Evolutionary conservation across 2,113 vertebrate species (phyloP), one percentile per base, ranked within the genome.

Genomic region (Circaetus cinerascens): DNA sequence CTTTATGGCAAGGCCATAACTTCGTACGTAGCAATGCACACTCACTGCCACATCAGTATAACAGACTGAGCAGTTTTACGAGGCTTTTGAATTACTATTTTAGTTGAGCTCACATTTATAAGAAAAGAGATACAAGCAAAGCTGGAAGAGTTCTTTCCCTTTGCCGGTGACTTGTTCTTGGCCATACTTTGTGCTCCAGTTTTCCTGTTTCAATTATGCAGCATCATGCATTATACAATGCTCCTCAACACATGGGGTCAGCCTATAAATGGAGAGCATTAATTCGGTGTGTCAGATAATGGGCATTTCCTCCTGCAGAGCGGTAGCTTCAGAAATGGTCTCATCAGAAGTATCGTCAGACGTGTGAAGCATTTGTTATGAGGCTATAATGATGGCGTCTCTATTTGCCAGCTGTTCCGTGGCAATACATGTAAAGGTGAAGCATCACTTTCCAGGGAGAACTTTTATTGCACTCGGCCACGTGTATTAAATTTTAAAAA

Each of bases 171-270:
- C 78, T 88, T 84, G 25, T 27, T 95, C 73, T 77, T 46, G 51
- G 51, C 76, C 55, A 26, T 57, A 68, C 11, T 71, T 84, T 53
- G 45, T 84, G 76, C 88, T 93, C 79, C 76, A 91, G 75, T 60
- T 83, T 95, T 93, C 56, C 80, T 48, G 40, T 36, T 93, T 96
- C 62, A 92, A 30, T 93, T 95, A 93, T 81, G 90, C 88, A 93
- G 63, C 40, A 81, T 93, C 86, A 91, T 95, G 88, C 91, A 94
- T 95, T 95, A 95, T 95, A 93, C 76, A 97, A n/a, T 29, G 34
- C 30, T 93, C 59, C 41, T 67, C 43, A 36, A 67, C 36, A 51
- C 59, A 48, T 10, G 22, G 46, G 83, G 86, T 96, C 94, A 96
- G 79, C 56, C 75, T 88, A 17, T 84, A 93, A 92, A 78, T 64